Base-by-base conservation (phyloP, 2,797 vertebrate species). In the Manis javanica region DNA sequence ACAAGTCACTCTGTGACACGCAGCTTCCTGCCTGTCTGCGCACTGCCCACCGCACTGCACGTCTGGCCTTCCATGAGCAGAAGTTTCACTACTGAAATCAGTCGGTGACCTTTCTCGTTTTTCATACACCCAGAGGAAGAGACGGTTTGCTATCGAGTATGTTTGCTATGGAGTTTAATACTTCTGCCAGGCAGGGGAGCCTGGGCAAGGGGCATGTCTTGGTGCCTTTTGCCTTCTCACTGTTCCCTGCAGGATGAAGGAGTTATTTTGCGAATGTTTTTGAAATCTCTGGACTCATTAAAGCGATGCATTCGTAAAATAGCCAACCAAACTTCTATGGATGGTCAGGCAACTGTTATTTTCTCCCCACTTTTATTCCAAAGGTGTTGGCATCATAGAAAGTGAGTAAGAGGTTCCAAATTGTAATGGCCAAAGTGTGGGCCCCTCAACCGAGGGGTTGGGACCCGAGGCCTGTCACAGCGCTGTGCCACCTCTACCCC, bases 51-150 rank as follows among this genome's bases (percentile, higher is more conserved):
- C 92, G 29, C 95, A 97, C 71, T 2, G 55, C 89, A 91, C 34
- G 83, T 96, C 96, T 97, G 97, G 96, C 57, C 97, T 97, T 96
- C 97, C 90, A 90, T 95, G 94, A 97, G 92, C 94, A 97, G 84
- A 93, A 90, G 97, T 98, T 97, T 98, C 97, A 98, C 97, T 98
- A 97, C 97, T 98, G 97, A 98, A 97, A 98, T 98, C 96, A 98
- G 46, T 97, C 85, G 94, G 81, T 86, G 97, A 98, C 97, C 97
- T 97, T 98, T 98, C 94, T 98, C 19, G 11, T 94, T 97, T 96
- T 97, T 97, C 87, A 51, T 94, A 94, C 2, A 94, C 83, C 78
- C 31, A 0, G 90, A 97, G 79, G 82, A 96, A 94, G 93, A 97
- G 94, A 94, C 49, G 15, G 63, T 84, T 92, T 92, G 94, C 92